Percentiles rank a stretch among this genome's conserved stretches.
These are phyloP conservation scores for Crotophaga sulcirostris DNA, from an alignment of 2,113 vertebrate genomes.

Conservation along the genomic window DNA sequence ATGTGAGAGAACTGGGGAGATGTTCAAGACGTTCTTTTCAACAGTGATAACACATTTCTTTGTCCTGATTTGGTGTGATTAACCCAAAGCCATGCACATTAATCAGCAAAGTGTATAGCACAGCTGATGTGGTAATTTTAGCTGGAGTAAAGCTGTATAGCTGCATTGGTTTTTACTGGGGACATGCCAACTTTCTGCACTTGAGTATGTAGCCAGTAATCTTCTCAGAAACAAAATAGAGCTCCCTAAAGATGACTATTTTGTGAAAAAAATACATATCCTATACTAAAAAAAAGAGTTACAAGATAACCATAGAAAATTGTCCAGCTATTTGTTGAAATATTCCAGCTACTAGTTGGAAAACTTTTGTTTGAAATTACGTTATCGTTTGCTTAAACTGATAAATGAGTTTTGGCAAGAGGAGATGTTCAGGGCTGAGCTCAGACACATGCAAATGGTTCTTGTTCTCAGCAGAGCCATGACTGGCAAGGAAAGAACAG, in stretches of 20 bases:
- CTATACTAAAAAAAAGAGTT: neutral
- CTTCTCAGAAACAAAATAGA: neutral
- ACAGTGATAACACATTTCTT: neutral
- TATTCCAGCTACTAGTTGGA: conserved; percentile 13
- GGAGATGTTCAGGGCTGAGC: neutral
- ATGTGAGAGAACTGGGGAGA: neutral
- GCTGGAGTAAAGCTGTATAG: neutral
- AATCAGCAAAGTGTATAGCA: neutral
- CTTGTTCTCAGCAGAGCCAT: neutral
- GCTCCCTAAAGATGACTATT: neutral
- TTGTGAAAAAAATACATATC: neutral
- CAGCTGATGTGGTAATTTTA: neutral
- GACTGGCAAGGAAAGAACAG: neutral
- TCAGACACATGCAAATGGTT: neutral
- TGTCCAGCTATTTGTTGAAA: conserved; percentile 25
- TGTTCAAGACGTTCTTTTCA: neutral
- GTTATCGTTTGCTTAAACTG: conserved; percentile 37
- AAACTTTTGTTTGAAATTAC: conserved; percentile 54
- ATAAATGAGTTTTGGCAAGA: conserved; percentile 33
- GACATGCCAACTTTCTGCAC: neutral
- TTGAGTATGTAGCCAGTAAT: neutral
- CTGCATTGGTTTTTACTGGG: neutral
- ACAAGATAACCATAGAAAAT: neutral
- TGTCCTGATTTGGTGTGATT: neutral
- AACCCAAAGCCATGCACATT: neutral